Evolutionary conservation across 1,140 invertebrate species (phyloP), one percentile per base, ranked within the genome.

Genomic region (Arion vulgaris): DNA sequence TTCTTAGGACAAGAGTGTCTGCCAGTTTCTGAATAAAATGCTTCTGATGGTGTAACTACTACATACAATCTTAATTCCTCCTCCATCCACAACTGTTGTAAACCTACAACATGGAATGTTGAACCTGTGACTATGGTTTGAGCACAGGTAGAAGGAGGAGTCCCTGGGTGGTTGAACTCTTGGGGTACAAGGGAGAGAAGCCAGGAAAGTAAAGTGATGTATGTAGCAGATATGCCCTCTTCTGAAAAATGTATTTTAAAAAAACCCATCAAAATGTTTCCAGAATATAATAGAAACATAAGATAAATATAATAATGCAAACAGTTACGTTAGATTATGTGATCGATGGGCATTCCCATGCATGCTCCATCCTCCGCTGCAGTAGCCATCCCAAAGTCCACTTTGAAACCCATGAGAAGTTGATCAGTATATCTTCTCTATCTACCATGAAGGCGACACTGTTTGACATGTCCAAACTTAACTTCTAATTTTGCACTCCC

Each of bases 101-200:
- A 77, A 0, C 91, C 91, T 23, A 92, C 79, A 19, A 92, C 90
- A 79, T 90, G 84, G 82, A 92, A 91, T n/a, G 90, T 89, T 36
- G 83, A 28, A 38, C 36, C 39, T 41, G n/a, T 38, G 36, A 89
- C 88, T 28, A 82, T 15, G 71, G 4, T n/a, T 73, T 39, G 71
- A 15, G 4, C 39, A 39, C 45, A 26, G 39, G 4, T 34, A 38
- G 11, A 28, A 28, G 71, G 9, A 23, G 2, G 2, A 13, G 38
- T 7, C 75, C 86, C 80, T 0, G 90, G 82, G 81, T 86, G 88
- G 34, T 45, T 83, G 81, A 90, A 90, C 79, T 90, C 83, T 28
- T 89, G 81, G 28, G 90, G 90, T 9, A 92, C 89, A 34, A 90
- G 84, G 13, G 89, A 88, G 19, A 91, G 80, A 36, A 92, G 83